phyloP scores from a whole-genome alignment of 2,113 vertebrate species.

The Felis catus region F.catus_Fca126_mat1.0 CM031424.1:34439501-34440000 shows the following conservation, averaged over 20 bases:
- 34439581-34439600: slow-evolving; percentile 47
- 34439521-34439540: slow-evolving; percentile 25
- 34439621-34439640: slow-evolving; percentile 34
- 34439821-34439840: slow-evolving; percentile 73
- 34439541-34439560: slow-evolving; percentile 23
- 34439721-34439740: slow-evolving; percentile 75
- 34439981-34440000: slow-evolving; percentile 73
- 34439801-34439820: slow-evolving; percentile 70
- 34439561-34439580: background rate
- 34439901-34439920: slow-evolving; percentile 74
- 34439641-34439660: background rate
- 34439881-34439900: slow-evolving; percentile 51
- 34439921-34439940: slow-evolving; percentile 75
- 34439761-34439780: slow-evolving; percentile 70
- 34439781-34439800: slow-evolving; percentile 61
- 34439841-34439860: slow-evolving; percentile 66
- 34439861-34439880: slow-evolving; percentile 60
- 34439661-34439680: slow-evolving; percentile 58
- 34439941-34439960: slow-evolving; percentile 77
- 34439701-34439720: slow-evolving; percentile 68
- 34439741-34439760: slow-evolving; percentile 69
- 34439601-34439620: background rate
- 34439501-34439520: slow-evolving; percentile 8
- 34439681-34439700: slow-evolving; percentile 65
- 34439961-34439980: slow-evolving; percentile 68